Evolutionary conservation across 2,888 invertebrate genomes (phyloP).

Genomic region (Ormyrus labotus): DNA sequence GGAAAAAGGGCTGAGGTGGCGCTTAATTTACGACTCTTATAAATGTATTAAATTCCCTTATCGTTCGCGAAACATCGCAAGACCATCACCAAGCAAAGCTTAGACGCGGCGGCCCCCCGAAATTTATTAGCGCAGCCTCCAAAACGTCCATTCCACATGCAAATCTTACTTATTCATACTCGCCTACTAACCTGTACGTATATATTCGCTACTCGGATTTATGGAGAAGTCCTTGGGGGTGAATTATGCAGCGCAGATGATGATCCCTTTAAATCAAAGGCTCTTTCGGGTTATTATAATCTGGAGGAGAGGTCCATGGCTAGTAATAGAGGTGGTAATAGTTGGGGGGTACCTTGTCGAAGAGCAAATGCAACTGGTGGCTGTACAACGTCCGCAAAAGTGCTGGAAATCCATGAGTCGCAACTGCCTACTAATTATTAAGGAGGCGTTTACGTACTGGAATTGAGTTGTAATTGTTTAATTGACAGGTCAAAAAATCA

Average conservation of each 20-base stretch:
- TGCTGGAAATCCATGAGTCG: no score
- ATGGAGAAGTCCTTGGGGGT: no score
- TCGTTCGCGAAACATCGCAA: slow-evolving; percentile 18
- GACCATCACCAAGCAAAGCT: neutral
- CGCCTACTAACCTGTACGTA: neutral
- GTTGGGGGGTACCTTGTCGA: neutral
- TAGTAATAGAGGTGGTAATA: no score
- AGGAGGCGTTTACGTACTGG: no score
- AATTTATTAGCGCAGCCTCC: slow-evolving; percentile 43
- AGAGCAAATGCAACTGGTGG: slow-evolving; percentile 2
- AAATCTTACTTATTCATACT: slow-evolving; percentile 49
- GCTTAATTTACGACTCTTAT: slow-evolving; percentile 22
- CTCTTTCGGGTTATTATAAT: no score
- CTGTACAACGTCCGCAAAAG: neutral
- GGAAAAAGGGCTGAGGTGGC: neutral
- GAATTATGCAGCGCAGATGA: no score
- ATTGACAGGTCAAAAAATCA: no score
- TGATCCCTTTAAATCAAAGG: no score
- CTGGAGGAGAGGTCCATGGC: no score
- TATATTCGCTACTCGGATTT: no score
- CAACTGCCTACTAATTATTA: no score
- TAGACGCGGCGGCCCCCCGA: neutral
- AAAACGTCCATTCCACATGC: slow-evolving; percentile 49
- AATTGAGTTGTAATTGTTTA: no score
- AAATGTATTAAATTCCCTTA: slow-evolving; percentile 26